Evolutionary conservation across 2,888 invertebrate genomes (phyloP).

Genomic region (Aelia acuminata): DNA sequence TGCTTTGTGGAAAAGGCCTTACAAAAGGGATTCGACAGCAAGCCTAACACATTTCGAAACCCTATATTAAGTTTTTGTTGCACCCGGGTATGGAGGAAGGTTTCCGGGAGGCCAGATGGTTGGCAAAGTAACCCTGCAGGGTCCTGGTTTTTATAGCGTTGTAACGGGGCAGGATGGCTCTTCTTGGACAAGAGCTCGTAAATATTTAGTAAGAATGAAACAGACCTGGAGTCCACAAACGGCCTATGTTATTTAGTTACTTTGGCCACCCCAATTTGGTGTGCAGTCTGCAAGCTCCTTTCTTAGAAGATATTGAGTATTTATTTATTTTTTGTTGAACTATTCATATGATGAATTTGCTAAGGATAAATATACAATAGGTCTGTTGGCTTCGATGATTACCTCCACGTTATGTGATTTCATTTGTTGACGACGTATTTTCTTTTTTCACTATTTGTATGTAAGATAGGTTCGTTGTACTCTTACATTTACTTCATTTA

Average conservation of each 20-base stretch:
- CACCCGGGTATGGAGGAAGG: not conserved
- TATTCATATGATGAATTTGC: too few relatives aligned
- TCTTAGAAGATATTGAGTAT: too few relatives aligned
- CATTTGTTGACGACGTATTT: too few relatives aligned
- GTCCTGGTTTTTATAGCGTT: slow-evolving; percentile 17
- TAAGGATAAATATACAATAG: too few relatives aligned
- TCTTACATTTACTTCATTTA: too few relatives aligned
- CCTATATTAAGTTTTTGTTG: slow-evolving; percentile 43
- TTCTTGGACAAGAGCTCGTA: slow-evolving; percentile 29
- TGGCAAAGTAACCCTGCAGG: slow-evolving; percentile 1
- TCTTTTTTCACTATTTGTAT: too few relatives aligned
- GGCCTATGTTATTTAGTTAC: not conserved
- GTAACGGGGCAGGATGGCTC: slow-evolving; percentile 9
- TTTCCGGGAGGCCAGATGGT: slow-evolving; percentile 31
- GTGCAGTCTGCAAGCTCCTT: not conserved
- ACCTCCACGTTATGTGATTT: too few relatives aligned
- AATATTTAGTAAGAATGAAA: slow-evolving; percentile 31
- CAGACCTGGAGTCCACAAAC: not conserved
- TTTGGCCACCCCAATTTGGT: not conserved
- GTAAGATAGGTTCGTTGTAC: too few relatives aligned
- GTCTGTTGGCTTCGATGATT: too few relatives aligned
- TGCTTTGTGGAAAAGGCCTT: not conserved
- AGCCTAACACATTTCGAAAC: slow-evolving; percentile 24
- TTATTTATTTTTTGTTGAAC: too few relatives aligned
- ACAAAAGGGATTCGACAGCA: not conserved